These are phyloP conservation scores for Pangasius larnaudii DNA, from an alignment of 2,797 vertebrate species.

Conservation along the genomic window DNA sequence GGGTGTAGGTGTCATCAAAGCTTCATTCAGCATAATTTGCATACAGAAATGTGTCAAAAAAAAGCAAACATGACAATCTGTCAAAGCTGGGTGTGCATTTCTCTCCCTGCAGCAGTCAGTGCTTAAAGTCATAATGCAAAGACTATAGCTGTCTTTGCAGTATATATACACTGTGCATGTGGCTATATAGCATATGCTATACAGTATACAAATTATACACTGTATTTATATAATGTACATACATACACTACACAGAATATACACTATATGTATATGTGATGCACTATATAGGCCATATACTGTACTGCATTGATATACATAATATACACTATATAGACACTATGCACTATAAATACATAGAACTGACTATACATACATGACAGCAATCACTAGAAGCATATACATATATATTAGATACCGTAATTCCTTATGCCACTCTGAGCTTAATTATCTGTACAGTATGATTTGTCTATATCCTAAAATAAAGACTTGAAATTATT, in stretches of 20 bases:
- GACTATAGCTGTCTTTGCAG: not conserved
- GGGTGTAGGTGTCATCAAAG: constrained; percentile 46
- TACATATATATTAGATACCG: too few relatives aligned
- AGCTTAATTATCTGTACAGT: too few relatives aligned
- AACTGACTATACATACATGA: not conserved
- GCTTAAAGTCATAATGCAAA: not conserved
- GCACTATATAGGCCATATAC: not conserved
- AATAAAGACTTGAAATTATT: not conserved
- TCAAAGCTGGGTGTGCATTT: not conserved
- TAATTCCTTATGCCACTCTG: too few relatives aligned
- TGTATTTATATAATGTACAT: not conserved
- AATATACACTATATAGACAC: too few relatives aligned
- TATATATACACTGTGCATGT: not conserved
- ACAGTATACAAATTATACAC: not conserved
- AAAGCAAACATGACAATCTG: constrained; percentile 13
- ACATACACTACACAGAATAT: not conserved
- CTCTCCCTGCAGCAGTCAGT: not conserved
- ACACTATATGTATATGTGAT: not conserved
- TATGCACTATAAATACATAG: not conserved
- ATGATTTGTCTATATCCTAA: not conserved
- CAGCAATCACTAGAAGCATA: too few relatives aligned
- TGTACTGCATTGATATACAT: too few relatives aligned
- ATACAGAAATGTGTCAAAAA: constrained; percentile 14
- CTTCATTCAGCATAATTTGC: constrained; percentile 46
- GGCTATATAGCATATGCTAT: not conserved